Evolutionary conservation across 2,113 vertebrate genomes (phyloP), one percentile per base, ranked within the genome.

Genomic region (Aphyosemion australe): DNA sequence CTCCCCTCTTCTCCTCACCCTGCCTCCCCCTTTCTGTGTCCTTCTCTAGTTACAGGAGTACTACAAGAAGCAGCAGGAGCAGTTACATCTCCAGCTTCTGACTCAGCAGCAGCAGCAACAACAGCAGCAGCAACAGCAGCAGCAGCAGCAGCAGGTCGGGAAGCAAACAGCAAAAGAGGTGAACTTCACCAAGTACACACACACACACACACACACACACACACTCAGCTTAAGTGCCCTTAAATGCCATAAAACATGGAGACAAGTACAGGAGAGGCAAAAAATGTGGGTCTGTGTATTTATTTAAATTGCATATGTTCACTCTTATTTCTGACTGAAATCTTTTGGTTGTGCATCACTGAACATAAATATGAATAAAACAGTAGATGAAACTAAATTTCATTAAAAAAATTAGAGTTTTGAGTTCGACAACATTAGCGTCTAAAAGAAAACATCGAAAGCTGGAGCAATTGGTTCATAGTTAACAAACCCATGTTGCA

Each of bases 31-130:
- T 32, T 47, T 76, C 59, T 61, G 45, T 66, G 60, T 67, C 69
- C 62, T 52, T 79, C 60, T 74, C 67, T 84, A 99, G 96, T 91
- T 99, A 84, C 97, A 99, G 91, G 97, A 99, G 88, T 99, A 99
- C 78, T 99, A 99, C 87, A 99, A 99, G 92, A 99, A 99, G 89
- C 97, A 99, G 80, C 97, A 99, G 90, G 97, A 99, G 76, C 97
- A 99, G 88, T 93, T 99, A 75, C 97, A 99, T 82, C 92, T 99
- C 73, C 97, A 99, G 90, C 96, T 99, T 69, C 90, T 99, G 87
- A 95, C 94, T 65, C 97, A 99, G 90, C 95, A 96, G 19, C 91
- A 93, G 34, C 85, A 88, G 0, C 96, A 98, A 51, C 96, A 97
- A 83, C 65, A 69, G 50, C 80, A 92, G 73, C 93, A 94, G 82